Conservation (phyloP, 2,113 vertebrate species). For the Epinephelus fuscoguttatus region DNA sequence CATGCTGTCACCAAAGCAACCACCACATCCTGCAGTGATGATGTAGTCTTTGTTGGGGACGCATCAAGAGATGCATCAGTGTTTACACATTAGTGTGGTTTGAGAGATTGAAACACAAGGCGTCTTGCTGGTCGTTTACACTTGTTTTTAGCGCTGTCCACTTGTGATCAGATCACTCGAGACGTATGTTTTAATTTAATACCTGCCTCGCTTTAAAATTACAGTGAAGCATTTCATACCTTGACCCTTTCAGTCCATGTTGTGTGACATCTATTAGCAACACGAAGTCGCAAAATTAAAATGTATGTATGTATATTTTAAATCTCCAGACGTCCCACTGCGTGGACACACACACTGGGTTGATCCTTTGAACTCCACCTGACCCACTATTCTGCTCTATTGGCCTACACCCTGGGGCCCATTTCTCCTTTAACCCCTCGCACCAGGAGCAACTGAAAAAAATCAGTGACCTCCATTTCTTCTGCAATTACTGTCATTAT, state of each 20-base stretch:
- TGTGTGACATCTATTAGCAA: neutral
- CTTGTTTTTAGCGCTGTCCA: no score
- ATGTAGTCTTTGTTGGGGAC: no score
- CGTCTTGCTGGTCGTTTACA: no score
- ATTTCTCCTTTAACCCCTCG: constrained; percentile 13
- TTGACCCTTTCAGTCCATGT: neutral
- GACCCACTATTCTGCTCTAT: constrained; percentile 19
- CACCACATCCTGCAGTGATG: no score
- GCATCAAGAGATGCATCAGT: no score
- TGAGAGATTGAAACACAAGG: no score
- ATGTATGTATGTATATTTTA: neutral
- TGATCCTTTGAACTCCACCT: constrained; percentile 24
- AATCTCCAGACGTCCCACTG: neutral
- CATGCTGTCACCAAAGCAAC: no score
- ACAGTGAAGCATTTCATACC: constrained; percentile 3
- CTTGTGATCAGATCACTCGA: no score
- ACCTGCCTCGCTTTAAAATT: neutral
- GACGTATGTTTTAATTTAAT: neutral
- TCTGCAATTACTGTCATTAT: constrained; percentile 45
- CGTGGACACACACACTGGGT: neutral
- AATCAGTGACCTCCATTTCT: constrained; percentile 47
- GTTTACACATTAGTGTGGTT: no score
- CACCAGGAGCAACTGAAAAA: constrained; percentile 28
- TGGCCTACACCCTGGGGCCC: constrained; percentile 37
- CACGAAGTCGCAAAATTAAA: neutral